Percentiles rank a stretch among this genome's conserved stretches.
These are phyloP conservation scores for Desoria tigrina DNA, from an alignment of 2,888 invertebrate species.

Conservation along the genomic window DNA sequence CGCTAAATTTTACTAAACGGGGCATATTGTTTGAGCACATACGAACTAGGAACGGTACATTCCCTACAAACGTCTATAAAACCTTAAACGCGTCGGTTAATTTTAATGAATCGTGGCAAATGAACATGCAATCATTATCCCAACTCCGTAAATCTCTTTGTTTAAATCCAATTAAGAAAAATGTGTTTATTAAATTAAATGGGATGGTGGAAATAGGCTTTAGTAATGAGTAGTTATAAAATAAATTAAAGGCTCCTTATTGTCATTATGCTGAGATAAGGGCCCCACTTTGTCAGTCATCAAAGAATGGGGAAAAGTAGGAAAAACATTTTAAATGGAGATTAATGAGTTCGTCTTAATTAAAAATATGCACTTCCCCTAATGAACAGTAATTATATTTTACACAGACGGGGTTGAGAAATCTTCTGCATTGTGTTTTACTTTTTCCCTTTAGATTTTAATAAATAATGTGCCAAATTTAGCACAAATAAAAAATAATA, in stretches of 20 bases:
- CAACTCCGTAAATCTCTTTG: not conserved
- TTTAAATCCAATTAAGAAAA: constrained; percentile 7
- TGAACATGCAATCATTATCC: constrained; percentile 7
- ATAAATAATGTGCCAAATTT: not conserved
- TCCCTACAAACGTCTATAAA: too few relatives aligned
- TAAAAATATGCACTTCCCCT: constrained; percentile 16
- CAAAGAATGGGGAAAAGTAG: not conserved
- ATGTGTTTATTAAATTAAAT: not conserved
- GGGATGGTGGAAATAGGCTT: not conserved
- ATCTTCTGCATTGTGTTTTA: not conserved
- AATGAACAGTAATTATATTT: constrained; percentile 16
- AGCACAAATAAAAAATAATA: not conserved
- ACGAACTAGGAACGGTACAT: too few relatives aligned
- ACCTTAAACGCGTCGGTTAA: not conserved
- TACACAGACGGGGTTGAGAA: constrained; percentile 21
- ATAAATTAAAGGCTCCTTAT: not conserved
- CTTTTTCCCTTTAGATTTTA: not conserved
- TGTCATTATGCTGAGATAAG: not conserved
- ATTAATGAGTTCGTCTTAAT: constrained; percentile 21
- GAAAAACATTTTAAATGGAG: constrained; percentile 10
- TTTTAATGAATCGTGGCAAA: constrained; percentile 3
- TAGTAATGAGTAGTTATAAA: not conserved
- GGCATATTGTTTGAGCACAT: too few relatives aligned
- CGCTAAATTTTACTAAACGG: too few relatives aligned
- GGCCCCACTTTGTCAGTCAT: constrained; percentile 15